Evolutionary conservation across 2,888 invertebrate species (phyloP).

Genomic region (Agrilus cyanescens): DNA sequence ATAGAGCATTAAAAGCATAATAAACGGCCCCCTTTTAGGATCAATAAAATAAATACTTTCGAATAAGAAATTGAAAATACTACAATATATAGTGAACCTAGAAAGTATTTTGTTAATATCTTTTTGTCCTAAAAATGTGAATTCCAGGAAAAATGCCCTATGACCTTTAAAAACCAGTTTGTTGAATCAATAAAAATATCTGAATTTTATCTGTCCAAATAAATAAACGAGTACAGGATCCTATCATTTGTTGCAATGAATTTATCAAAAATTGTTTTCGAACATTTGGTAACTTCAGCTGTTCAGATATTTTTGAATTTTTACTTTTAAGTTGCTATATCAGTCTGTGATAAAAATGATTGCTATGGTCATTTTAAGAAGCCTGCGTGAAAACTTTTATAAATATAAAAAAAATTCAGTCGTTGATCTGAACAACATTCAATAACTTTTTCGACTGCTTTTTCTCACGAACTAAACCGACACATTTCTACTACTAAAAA

Average conservation of each 20-base stretch:
- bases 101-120: too few species aligned
- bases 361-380: constrained; percentile 28
- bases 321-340: constrained; percentile 34
- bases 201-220: constrained; percentile 1
- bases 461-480: too few species aligned
- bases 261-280: neutral
- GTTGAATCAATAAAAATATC: neutral
- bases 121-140: too few species aligned
- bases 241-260: neutral
- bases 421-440: constrained; percentile 6
- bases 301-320: constrained; percentile 12
- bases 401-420: constrained; percentile 10
- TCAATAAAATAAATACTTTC: too few species aligned
- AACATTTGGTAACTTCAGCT: constrained; percentile 7
- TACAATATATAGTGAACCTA: too few species aligned
- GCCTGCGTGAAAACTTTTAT: constrained; percentile 6
- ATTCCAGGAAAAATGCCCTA: too few species aligned
- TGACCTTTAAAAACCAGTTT: too few species aligned
- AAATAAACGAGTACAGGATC: constrained; percentile 1
- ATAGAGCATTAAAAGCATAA: constrained; percentile 9
- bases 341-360: constrained; percentile 38
- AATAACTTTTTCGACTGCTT: too few species aligned
- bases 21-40: too few species aligned
- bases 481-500: too few species aligned
- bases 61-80: too few species aligned